Percentiles rank a stretch among this genome's conserved stretches.
phyloP scores from a whole-genome alignment of 1,140 invertebrate genomes.

The Pachyrhynchus sulphureomaculatus region DNA sequence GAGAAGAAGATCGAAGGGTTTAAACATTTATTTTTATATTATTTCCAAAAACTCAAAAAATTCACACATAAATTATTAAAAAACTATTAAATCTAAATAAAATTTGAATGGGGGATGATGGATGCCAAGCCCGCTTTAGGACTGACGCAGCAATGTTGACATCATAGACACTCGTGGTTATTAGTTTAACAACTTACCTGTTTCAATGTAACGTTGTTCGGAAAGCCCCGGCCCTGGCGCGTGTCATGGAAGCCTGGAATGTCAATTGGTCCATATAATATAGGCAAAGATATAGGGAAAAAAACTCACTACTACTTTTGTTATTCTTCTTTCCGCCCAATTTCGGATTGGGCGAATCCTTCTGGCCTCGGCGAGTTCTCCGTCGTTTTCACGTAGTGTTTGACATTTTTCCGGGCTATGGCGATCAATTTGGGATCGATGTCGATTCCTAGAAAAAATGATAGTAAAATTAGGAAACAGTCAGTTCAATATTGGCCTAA shows the following conservation, averaged over 20 bases:
- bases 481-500: no score
- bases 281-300: conserved; percentile 86
- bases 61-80: no score
- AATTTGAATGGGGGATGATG: no score
- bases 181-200: conserved; percentile 65
- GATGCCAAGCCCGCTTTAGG: no score
- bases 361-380: conserved; percentile 33
- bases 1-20: no score
- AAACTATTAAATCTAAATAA: no score
- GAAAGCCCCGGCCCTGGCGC: conserved; percentile 65
- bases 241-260: conserved; percentile 60
- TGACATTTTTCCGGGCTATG: conserved; percentile 77
- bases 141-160: no score
- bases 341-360: conserved; percentile 9
- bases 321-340: background rate
- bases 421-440: conserved; percentile 89
- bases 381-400: conserved; percentile 68
- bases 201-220: conserved; percentile 83
- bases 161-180: no score
- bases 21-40: no score
- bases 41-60: no score
- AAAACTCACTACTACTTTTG: conserved; percentile 59
- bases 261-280: conserved; percentile 77
- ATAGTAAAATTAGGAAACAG: no score
- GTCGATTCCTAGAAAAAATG: conserved; percentile 76